These are phyloP conservation scores for Capreolus pygargus DNA, from an alignment of 2,113 vertebrate genomes.

Conservation along the genomic window DNA sequence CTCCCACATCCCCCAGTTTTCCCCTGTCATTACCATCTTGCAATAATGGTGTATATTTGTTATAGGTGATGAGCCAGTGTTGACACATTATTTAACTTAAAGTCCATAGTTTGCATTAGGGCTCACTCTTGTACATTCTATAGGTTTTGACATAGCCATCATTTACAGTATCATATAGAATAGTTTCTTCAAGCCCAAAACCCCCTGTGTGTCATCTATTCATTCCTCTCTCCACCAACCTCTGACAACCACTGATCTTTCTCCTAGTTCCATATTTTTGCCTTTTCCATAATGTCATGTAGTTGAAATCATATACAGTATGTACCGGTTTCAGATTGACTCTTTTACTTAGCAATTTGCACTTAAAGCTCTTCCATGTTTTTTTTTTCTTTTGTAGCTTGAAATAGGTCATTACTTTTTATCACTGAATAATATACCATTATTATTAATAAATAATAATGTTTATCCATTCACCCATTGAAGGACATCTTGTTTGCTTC, in stretches of 20 bases:
- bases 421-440: not conserved
- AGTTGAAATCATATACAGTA: not conserved
- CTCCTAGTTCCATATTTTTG: not conserved
- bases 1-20: accelerated
- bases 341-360: not conserved
- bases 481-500: not conserved
- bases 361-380: not conserved
- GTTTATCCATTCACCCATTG: not conserved
- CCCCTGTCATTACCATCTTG: not conserved
- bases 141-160: not conserved
- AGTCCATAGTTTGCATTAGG: not conserved
- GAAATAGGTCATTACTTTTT: not conserved
- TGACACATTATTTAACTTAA: not conserved
- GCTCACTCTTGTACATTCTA: not conserved
- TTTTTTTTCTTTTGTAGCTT: not conserved
- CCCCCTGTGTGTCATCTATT: too few relatives aligned
- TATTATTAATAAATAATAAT: not conserved
- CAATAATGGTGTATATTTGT: not conserved
- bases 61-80: not conserved
- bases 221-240: not conserved
- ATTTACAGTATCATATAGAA: too few relatives aligned
- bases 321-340: not conserved
- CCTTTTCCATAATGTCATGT: not conserved
- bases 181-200: not conserved
- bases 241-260: not conserved